Conservation (phyloP, 2,113 vertebrate species). For the Mustelus asterias region DNA sequence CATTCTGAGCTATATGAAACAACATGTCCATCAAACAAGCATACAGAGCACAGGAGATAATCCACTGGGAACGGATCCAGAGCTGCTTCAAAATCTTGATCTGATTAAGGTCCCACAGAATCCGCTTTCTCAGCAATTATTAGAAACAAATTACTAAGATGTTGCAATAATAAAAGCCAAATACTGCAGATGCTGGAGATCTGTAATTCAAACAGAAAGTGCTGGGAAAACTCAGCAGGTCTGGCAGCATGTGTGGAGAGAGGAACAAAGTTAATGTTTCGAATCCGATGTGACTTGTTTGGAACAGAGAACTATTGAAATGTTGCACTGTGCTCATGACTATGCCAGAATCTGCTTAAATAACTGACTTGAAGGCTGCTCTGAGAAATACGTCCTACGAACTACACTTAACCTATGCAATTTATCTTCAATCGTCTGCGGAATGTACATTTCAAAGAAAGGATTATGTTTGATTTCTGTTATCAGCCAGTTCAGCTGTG, state of each 20-base stretch:
- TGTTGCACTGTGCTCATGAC: no score
- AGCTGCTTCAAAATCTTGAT: not conserved
- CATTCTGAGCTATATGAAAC: slow-evolving; percentile 46
- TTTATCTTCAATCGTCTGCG: not conserved
- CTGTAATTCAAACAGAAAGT: no score
- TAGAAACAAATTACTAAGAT: not conserved
- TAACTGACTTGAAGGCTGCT: not conserved
- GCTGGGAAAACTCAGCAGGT: no score
- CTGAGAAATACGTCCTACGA: not conserved
- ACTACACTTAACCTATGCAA: not conserved
- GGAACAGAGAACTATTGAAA: not conserved
- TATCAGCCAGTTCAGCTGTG: not conserved
- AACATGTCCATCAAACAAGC: not conserved
- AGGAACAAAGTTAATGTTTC: no score
- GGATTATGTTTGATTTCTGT: not conserved
- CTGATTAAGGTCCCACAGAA: not conserved
- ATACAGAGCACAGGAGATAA: not conserved
- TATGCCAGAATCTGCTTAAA: not conserved
- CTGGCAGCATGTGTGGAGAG: no score
- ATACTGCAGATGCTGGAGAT: no score
- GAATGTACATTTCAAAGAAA: not conserved
- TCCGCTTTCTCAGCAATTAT: not conserved
- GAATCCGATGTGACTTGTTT: no score
- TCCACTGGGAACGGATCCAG: not conserved
- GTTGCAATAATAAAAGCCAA: no score